phyloP scores from a whole-genome alignment of 2,888 invertebrate genomes.

The Tortricodes alternella region DNA sequence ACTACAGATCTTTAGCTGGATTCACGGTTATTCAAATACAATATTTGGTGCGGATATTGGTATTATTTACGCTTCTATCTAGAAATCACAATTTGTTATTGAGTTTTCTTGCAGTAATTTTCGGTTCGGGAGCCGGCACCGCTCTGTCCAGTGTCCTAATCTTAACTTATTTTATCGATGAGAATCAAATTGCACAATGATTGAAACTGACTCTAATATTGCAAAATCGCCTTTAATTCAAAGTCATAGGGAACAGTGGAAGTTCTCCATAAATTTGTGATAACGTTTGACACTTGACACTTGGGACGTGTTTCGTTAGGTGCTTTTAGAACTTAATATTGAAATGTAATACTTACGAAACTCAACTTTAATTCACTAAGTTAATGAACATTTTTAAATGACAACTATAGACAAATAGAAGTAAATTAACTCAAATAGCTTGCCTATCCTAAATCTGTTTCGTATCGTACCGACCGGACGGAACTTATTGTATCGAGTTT shows the following conservation, averaged over 20 bases:
- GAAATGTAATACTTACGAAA: neutral
- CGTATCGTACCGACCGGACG: too few species aligned
- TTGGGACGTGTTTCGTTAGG: slow-evolving; percentile 8
- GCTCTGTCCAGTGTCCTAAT: slow-evolving; percentile 19
- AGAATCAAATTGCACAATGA: slow-evolving; percentile 18
- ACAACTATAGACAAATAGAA: too few species aligned
- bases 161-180: slow-evolving; percentile 22
- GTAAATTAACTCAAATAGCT: too few species aligned
- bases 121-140: slow-evolving; percentile 6
- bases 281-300: slow-evolving; percentile 25
- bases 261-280: slow-evolving; percentile 1
- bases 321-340: neutral
- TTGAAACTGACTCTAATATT: neutral
- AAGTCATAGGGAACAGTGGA: neutral
- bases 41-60: neutral
- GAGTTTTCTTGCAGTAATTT: neutral
- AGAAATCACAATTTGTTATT: neutral
- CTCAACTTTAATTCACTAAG: too few species aligned
- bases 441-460: too few species aligned
- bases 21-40: neutral
- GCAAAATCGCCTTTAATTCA: neutral
- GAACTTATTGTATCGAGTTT: too few species aligned
- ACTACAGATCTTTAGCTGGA: neutral
- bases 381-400: too few species aligned
- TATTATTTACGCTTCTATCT: neutral